Conservation (phyloP, 2,113 vertebrate species). For the Ceratotherium simum region DNA sequence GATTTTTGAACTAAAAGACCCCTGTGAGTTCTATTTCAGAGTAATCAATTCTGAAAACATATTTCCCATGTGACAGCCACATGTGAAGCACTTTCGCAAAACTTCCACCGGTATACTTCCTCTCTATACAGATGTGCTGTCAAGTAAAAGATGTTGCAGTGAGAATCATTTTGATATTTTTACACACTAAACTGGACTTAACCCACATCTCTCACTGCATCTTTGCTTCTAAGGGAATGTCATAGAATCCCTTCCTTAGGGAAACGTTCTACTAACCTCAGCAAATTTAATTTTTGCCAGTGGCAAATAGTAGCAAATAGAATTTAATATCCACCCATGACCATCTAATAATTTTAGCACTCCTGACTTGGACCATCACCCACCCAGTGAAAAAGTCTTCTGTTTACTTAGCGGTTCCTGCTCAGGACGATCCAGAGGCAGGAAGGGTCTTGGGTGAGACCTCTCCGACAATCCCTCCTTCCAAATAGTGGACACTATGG, state of each 20-base stretch:
- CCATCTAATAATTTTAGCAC: neutral
- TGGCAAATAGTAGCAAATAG: neutral
- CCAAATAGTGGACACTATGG: neutral
- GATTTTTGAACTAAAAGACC: slow-evolving; percentile 63
- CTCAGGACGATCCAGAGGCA: neutral
- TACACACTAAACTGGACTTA: neutral
- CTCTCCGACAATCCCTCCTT: neutral
- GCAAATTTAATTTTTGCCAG: neutral
- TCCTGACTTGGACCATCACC: neutral
- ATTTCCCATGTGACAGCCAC: slow-evolving; percentile 65
- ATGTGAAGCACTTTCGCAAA: slow-evolving; percentile 35
- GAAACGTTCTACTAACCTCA: slow-evolving; percentile 4
- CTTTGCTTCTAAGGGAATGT: slow-evolving; percentile 43
- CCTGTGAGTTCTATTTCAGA: slow-evolving; percentile 38
- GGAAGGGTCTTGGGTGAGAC: neutral
- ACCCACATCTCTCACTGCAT: neutral
- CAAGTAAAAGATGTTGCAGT: slow-evolving; percentile 41
- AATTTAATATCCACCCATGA: neutral
- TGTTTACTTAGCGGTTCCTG: neutral
- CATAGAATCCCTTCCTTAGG: slow-evolving; percentile 52
- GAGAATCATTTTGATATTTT: slow-evolving; percentile 60
- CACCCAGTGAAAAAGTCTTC: neutral
- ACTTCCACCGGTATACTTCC: neutral
- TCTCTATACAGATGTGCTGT: slow-evolving; percentile 61
- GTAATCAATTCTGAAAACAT: slow-evolving; percentile 51